Evolutionary conservation across 2,113 vertebrate genomes (phyloP).

Genomic region (Speoplatyrhinus poulsoni): DNA sequence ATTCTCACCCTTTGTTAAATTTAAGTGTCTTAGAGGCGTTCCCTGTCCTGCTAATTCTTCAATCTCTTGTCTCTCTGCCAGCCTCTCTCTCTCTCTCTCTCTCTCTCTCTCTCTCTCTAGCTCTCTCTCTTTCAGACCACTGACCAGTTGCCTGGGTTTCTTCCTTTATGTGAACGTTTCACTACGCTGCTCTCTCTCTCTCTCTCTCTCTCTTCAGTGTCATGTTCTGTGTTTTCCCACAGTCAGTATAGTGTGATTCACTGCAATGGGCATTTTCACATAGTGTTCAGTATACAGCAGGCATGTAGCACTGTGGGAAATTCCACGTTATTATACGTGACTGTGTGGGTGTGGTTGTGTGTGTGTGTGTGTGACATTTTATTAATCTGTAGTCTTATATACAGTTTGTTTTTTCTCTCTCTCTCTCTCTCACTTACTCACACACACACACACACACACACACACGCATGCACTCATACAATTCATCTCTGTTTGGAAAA

Average conservation of each 20-base stretch:
- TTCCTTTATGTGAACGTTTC: not conserved
- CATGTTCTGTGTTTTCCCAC: not conserved
- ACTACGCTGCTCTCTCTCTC: not conserved
- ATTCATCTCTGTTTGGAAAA: not conserved
- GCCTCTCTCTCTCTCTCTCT: too few species aligned
- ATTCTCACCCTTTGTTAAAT: not conserved
- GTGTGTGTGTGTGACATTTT: conserved; percentile 8
- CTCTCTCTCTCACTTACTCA: not conserved
- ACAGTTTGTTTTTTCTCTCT: not conserved
- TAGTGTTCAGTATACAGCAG: not conserved
- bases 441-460: not conserved
- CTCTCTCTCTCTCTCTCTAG: too few species aligned
- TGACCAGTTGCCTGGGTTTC: not conserved
- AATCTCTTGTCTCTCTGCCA: too few species aligned
- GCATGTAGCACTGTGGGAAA: not conserved
- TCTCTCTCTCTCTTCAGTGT: conserved; percentile 12
- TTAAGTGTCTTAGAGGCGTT: too few species aligned
- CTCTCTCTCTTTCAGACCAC: not conserved
- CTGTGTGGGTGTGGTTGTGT: not conserved
- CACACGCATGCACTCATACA: conserved; percentile 2
- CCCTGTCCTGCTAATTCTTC: too few species aligned
- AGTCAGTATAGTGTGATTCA: conserved; percentile 4
- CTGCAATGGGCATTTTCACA: too few species aligned
- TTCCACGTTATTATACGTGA: not conserved
- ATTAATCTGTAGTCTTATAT: not conserved